Evolutionary conservation across 2,888 invertebrate species (phyloP).

Genomic region (Mythimna albipuncta): DNA sequence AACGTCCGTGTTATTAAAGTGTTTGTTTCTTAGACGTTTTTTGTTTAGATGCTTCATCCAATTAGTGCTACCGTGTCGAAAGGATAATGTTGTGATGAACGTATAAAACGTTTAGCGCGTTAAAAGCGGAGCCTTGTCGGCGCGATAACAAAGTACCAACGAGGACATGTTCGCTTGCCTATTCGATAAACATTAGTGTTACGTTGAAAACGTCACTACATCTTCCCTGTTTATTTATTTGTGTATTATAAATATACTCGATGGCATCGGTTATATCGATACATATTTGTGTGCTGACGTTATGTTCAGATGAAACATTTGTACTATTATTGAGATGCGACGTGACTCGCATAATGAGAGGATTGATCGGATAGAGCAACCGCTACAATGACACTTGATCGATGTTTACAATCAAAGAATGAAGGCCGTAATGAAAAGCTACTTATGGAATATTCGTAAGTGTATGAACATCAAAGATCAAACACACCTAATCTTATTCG

Average conservation of each 20-base stretch:
- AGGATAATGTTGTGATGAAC: slow-evolving; percentile 89
- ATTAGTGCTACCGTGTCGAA: slow-evolving; percentile 91
- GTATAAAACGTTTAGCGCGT: slow-evolving; percentile 86
- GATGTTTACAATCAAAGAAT: slow-evolving; percentile 59
- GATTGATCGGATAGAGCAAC: slow-evolving; percentile 73
- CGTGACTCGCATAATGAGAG: slow-evolving; percentile 70
- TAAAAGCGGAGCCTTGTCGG: slow-evolving; percentile 85
- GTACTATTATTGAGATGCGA: slow-evolving; percentile 57
- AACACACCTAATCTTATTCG: neutral
- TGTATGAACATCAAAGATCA: neutral
- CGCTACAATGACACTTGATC: slow-evolving; percentile 76
- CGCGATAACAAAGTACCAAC: slow-evolving; percentile 71
- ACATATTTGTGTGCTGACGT: slow-evolving; percentile 38
- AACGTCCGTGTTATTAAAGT: slow-evolving; percentile 87
- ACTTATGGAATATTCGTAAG: slow-evolving; percentile 7
- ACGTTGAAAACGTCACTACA: slow-evolving; percentile 13
- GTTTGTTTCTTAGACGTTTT: slow-evolving; percentile 89
- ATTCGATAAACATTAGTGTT: slow-evolving; percentile 29
- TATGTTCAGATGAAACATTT: slow-evolving; percentile 43
- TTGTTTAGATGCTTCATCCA: slow-evolving; percentile 87
- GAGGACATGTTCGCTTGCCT: slow-evolving; percentile 50
- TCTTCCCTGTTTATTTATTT: slow-evolving; percentile 18
- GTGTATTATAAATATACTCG: slow-evolving; percentile 11
- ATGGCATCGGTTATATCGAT: slow-evolving; percentile 24
- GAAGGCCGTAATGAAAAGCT: slow-evolving; percentile 35